Conservation (phyloP, 2,888 invertebrate species). For the Monoplex corrugatus region DNA sequence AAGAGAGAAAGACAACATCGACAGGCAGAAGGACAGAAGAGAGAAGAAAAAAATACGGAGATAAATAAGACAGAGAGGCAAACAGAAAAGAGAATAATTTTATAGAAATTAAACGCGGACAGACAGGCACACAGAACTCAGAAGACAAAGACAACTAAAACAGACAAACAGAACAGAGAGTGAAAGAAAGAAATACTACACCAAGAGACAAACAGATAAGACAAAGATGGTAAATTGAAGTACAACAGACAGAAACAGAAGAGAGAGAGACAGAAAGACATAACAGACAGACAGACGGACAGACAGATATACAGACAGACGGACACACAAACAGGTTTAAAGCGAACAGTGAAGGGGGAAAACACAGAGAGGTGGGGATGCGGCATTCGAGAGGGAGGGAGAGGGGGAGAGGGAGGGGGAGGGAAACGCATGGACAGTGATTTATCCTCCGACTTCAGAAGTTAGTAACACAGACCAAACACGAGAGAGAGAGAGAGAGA, state of each 20-base stretch:
- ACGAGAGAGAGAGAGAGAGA: background rate
- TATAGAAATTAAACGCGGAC: background rate
- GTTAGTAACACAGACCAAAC: background rate
- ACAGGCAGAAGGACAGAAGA: background rate
- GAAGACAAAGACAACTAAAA: background rate
- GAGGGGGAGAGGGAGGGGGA: too few species aligned
- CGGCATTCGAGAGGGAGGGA: too few species aligned
- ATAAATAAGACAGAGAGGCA: background rate
- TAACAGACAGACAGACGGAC: too few species aligned
- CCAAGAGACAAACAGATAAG: background rate
- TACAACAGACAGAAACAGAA: too few species aligned
- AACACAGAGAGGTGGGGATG: too few species aligned
- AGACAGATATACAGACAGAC: too few species aligned
- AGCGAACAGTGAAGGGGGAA: too few species aligned
- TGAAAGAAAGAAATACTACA: background rate
- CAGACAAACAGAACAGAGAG: background rate
- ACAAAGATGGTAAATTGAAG: constrained; percentile 1
- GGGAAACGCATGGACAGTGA: too few species aligned
- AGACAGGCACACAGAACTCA: background rate
- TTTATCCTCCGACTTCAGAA: too few species aligned
- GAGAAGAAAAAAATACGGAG: background rate
- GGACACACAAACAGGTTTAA: too few species aligned
- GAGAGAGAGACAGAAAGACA: too few species aligned
- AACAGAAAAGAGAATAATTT: background rate
- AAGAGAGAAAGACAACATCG: background rate